Base-by-base conservation (phyloP, 2,113 vertebrate species). In the Actenoides hombroni region DNA sequence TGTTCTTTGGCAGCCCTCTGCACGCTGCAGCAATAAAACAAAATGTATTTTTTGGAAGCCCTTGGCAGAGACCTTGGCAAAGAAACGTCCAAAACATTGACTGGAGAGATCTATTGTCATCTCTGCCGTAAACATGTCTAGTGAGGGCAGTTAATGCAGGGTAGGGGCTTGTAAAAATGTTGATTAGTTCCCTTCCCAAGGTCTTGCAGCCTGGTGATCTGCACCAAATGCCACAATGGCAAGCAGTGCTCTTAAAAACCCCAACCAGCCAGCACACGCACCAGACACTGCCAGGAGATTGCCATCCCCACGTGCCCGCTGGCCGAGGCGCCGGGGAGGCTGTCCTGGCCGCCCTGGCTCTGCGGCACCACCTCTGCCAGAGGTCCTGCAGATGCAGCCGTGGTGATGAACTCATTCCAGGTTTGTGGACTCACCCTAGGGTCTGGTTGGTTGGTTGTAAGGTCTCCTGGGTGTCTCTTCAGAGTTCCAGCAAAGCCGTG, bases 231-330 rank as follows among this genome's bases (percentile, higher is more conserved):
- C 53, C 49, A 16, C 9, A 2, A 6, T 28, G 35, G 33, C 7
- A 70, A 42, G 20, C 16, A 61, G 40, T 25, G 57, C 79, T 76
- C 40, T 71, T 69, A 44, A 70, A 70, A 56, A 3, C 35, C 37
- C 54, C 25, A 17, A 13, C 4, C 8, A 13, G 23, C 20, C n/a
- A 23, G 48, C 48, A 46, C 12, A 10, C 3, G 5, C 11, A 6
- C 5, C 10, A 17, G 48, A 21, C 49, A 5, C 57, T 49, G 57
- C 39, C 57, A 13, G 17, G 26, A 67, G 39, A 2, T 65, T 5
- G 13, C 26, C 51, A 7, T 23, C 9, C 5, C 0, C 0, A 8
- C 1, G 0, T 5, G 16, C 24, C 37, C 40, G 5, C 16, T 1
- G 3, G 39, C 4, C 2, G 2, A 28, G 2, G 9, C 16, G 65